Percentiles rank a stretch among this genome's conserved stretches.
phyloP scores from a whole-genome alignment of 2,797 vertebrate genomes.

The Coreius guichenoti region DNA sequence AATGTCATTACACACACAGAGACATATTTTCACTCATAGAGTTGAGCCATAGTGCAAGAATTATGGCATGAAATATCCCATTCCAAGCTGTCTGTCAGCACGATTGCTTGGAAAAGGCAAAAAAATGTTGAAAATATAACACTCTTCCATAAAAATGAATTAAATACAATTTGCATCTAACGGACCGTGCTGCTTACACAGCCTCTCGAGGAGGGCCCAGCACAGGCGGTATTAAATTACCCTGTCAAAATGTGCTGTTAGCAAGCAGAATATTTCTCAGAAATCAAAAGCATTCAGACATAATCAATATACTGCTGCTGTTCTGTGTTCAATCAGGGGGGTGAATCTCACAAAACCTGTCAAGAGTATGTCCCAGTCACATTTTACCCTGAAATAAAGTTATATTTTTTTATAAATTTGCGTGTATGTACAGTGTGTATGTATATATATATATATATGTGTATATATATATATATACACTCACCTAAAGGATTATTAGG shows the following conservation, averaged over 20 bases:
- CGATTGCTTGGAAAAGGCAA: constrained; percentile 8
- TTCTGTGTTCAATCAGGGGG: constrained; percentile 34
- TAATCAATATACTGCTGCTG: constrained; percentile 36
- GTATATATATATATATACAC: too few relatives aligned
- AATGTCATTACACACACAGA: constrained; percentile 1
- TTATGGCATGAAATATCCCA: constrained; percentile 30
- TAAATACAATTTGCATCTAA: constrained; percentile 51
- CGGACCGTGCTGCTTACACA: constrained; percentile 39
- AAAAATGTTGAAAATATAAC: constrained; percentile 35
- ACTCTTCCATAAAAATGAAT: constrained; percentile 50
- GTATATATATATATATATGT: too few relatives aligned
- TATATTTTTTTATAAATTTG: background rate
- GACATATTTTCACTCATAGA: background rate
- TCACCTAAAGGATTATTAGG: too few relatives aligned
- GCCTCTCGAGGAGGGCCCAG: constrained; percentile 22
- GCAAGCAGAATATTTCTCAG: constrained; percentile 51
- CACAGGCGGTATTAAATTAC: constrained; percentile 48
- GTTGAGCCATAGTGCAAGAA: constrained; percentile 10
- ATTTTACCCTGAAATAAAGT: background rate
- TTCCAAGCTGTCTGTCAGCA: constrained; percentile 31
- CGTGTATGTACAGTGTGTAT: too few relatives aligned
- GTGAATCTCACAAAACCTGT: constrained; percentile 25
- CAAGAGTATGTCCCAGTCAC: background rate
- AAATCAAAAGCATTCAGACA: constrained; percentile 51
- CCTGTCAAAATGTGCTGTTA: constrained; percentile 57